Percentiles rank a stretch among this genome's conserved stretches.
Evolutionary conservation across 2,797 vertebrate species (phyloP).

Genomic region (Falco columbarius): DNA sequence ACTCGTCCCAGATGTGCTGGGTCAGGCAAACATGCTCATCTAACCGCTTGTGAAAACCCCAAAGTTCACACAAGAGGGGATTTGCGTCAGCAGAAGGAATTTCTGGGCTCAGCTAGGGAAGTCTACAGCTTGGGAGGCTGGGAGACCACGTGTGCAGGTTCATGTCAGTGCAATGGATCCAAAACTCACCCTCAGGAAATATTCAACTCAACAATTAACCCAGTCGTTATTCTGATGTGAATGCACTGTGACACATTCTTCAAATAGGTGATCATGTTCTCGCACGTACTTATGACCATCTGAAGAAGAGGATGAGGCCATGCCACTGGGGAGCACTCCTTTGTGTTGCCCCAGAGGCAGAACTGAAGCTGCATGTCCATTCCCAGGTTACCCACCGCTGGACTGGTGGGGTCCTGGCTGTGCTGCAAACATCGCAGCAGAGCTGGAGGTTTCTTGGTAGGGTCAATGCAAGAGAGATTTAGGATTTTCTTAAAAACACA

Average conservation of each 20-base stretch:
- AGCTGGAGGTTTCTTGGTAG: background rate
- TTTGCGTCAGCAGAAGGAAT: background rate
- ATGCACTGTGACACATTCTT: background rate
- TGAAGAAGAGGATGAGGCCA: rapidly evolving
- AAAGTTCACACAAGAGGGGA: background rate
- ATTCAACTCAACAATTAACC: background rate
- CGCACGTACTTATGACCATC: background rate
- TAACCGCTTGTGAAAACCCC: background rate
- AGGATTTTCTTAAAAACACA: background rate
- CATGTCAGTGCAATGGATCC: rapidly evolving
- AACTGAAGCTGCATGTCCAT: background rate
- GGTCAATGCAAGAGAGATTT: background rate
- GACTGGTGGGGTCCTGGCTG: background rate
- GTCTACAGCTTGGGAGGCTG: background rate
- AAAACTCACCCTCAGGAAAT: background rate
- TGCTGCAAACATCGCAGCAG: background rate
- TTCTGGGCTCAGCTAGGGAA: background rate
- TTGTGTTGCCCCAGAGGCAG: background rate
- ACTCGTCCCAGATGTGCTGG: background rate
- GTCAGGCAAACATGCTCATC: rapidly evolving
- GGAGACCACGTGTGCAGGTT: background rate
- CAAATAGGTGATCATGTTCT: background rate
- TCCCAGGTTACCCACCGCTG: background rate
- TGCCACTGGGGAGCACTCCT: rapidly evolving
- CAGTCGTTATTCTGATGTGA: background rate